Percentiles rank a stretch among this genome's conserved stretches.
Evolutionary conservation across 2,797 vertebrate species (phyloP).

Genomic region (Onychomys torridus): DNA sequence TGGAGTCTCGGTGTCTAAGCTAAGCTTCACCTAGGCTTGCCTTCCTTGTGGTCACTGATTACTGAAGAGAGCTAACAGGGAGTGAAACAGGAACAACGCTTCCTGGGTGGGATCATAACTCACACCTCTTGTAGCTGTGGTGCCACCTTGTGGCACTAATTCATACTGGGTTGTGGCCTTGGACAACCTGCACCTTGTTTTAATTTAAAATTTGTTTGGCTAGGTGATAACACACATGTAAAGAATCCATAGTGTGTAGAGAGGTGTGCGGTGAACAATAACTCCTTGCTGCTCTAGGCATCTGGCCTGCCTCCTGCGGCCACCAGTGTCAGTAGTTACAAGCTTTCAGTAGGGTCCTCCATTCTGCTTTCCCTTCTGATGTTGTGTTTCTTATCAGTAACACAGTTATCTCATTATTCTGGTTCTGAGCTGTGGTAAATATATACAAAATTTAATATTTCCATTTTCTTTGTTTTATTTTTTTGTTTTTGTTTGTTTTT

Average conservation of each 20-base stretch:
- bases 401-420: background rate
- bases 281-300: background rate
- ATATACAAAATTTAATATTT: background rate
- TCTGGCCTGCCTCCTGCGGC: background rate
- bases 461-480: background rate
- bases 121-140: background rate
- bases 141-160: background rate
- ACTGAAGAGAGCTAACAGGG: background rate
- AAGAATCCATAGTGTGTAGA: background rate
- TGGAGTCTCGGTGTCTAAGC: background rate
- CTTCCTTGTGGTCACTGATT: background rate
- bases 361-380: background rate
- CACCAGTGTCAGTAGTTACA: background rate
- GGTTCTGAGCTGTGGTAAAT: constrained; percentile 43
- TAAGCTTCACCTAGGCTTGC: background rate
- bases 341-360: background rate
- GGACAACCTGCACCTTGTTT: background rate
- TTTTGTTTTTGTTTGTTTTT: too few relatives aligned
- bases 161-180: background rate
- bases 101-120: background rate
- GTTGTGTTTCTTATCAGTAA: background rate
- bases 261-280: background rate
- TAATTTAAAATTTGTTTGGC: background rate
- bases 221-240: background rate
- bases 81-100: background rate